phyloP scores from a whole-genome alignment of 2,888 invertebrate species.

The Campoletis raptor region DNA sequence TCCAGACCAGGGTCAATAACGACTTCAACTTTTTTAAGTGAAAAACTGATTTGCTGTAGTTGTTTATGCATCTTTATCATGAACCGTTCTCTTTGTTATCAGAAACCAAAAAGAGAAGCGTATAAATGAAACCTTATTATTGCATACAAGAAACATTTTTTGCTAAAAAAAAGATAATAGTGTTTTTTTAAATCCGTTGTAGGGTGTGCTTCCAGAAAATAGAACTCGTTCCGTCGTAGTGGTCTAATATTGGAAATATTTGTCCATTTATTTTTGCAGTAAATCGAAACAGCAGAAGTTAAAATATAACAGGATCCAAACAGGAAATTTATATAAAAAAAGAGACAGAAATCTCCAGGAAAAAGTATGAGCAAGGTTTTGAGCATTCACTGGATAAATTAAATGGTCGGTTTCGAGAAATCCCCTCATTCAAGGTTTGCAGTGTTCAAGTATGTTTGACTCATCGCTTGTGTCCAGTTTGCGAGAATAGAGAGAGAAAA shows the following conservation, averaged over 20 bases:
- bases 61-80: too few species aligned
- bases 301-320: neutral
- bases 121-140: too few species aligned
- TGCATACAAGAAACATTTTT: too few species aligned
- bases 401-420: slow-evolving; percentile 4
- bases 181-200: too few species aligned
- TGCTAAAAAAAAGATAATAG: too few species aligned
- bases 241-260: neutral
- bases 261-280: neutral
- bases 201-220: too few species aligned
- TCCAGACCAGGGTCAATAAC: too few species aligned
- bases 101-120: too few species aligned
- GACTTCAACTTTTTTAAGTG: too few species aligned
- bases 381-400: slow-evolving; percentile 5
- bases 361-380: neutral
- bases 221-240: too few species aligned
- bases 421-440: neutral
- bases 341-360: neutral
- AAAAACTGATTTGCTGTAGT: too few species aligned
- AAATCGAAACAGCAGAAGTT: neutral
- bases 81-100: too few species aligned
- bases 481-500: neutral
- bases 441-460: slow-evolving; percentile 55
- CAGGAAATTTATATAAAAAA: neutral
- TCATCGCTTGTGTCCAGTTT: slow-evolving; percentile 42